Evolutionary conservation across 1,140 invertebrate species (phyloP), one percentile per base, ranked within the genome.

Genomic region (Stegodyphus mimosarum): DNA sequence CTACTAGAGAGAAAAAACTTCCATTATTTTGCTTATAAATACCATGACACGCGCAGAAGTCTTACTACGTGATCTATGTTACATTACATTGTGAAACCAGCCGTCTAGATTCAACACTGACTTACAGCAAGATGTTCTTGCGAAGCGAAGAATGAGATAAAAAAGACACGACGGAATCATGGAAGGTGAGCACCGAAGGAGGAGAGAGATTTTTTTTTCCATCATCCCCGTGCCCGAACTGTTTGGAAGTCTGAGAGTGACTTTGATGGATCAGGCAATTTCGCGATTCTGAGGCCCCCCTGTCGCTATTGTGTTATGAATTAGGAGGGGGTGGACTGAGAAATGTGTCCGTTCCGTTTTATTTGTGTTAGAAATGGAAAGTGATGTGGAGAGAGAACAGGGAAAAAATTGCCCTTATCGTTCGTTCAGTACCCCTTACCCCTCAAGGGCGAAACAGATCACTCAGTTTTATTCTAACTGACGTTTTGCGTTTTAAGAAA

Each of bases 231-330:
- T 33, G 33, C 33, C 33, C 33, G 33, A 33, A 33, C 17, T 60
- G 13, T 60, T 80, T 80, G 78, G 9, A 17, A 66, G 80, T 13
- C 80, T 83, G 80, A 74, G 60, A 74, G 51, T 83, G 80, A 83
- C 80, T 83, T 83, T 83, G 80, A 83, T 83, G 80, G 80, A 83
- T 83, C 70, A 83, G 71, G 67, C 80, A 83, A 83, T 83, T 74
- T 74, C 60, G 80, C 7, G 80, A 71, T 71, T 71, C 69, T 51
- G 33, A 33, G 55, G 15, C 55, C 15, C 55, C 55, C 55, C 9
- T 60, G 55, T 60, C 15, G 55, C 55, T 60, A 60, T 60, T 60
- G 55, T 60, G 55, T 60, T 60, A 60, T 60, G 55, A 60, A 60
- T 60, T 60, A 9, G 9, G 55, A 15, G 55, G 55, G 55, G 55